Percentiles rank a stretch among this genome's conserved stretches.
These are phyloP conservation scores for Cladorhizidae sp. DNA, from an alignment of 37 sponge, comb jelly and placozoan genomes.

Conservation along the genomic window DNA sequence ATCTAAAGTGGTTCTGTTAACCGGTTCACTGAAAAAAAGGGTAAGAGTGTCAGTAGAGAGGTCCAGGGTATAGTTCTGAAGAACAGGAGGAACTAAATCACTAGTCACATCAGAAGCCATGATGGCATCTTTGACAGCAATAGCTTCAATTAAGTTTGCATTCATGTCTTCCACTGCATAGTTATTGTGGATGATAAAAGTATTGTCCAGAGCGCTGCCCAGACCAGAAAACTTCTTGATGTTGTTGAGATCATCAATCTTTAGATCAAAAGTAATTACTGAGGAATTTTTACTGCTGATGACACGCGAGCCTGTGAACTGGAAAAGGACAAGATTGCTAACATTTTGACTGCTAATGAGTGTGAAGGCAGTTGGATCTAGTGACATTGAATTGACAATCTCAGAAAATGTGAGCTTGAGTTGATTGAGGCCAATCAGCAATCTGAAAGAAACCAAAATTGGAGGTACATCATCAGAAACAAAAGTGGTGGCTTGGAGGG, in stretches of 20 bases:
- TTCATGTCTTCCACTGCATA: conserved; percentile 81
- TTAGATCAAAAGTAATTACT: conserved; percentile 44
- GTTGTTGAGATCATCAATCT: conserved; percentile 70
- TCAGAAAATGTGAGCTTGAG: conserved; percentile 74
- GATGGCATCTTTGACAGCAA: conserved; percentile 31
- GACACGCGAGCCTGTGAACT: conserved; percentile 36
- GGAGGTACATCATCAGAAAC: conserved; percentile 66
- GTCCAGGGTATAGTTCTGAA: conserved; percentile 61
- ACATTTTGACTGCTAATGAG: conserved; percentile 63
- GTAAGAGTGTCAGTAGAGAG: conserved; percentile 58
- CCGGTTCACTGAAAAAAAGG: conserved; percentile 82
- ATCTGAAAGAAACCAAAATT: conserved; percentile 46
- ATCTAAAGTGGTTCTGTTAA: conserved; percentile 48
- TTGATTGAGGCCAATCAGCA: conserved; percentile 58
- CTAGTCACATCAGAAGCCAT: conserved; percentile 36
- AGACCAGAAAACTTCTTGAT: conserved; percentile 63
- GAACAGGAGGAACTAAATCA: conserved; percentile 61
- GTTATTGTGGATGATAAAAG: conserved; percentile 51
- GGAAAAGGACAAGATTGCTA: conserved; percentile 25
- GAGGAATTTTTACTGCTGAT: conserved; percentile 35
- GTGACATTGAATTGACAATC: conserved; percentile 64
- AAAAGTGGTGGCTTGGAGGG: conserved; percentile 40
- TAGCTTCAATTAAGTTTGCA: conserved; percentile 35
- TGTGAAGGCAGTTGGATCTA: conserved; percentile 55
- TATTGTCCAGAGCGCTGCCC: conserved; percentile 65